These are phyloP conservation scores for Pao palembangensis DNA, from an alignment of 2,113 vertebrate genomes.

Conservation along the genomic window DNA sequence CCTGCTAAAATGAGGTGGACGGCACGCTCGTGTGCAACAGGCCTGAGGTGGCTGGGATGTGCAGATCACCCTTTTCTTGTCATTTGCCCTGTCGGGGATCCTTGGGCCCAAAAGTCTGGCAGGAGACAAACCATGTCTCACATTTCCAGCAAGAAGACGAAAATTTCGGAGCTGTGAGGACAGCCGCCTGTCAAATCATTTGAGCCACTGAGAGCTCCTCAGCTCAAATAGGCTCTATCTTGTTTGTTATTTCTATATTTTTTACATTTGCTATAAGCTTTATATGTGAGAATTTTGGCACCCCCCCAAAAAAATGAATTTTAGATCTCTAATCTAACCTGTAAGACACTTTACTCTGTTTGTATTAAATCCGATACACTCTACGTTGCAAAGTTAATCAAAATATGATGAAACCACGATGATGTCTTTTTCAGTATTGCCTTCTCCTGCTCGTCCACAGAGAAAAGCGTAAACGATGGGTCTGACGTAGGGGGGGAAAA, in stretches of 20 bases:
- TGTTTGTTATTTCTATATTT: too few species aligned
- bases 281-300: too few species aligned
- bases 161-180: neutral
- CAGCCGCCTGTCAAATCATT: neutral
- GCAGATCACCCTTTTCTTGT: slow-evolving; percentile 72
- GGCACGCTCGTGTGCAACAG: slow-evolving; percentile 37
- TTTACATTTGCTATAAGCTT: too few species aligned
- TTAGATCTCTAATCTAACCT: too few species aligned
- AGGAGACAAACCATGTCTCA: slow-evolving; percentile 49
- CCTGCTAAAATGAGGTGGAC: neutral
- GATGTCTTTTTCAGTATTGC: slow-evolving; percentile 20
- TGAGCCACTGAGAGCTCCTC: neutral
- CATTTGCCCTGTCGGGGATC: slow-evolving; percentile 39
- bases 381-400: too few species aligned
- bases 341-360: too few species aligned
- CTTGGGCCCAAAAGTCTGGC: slow-evolving; percentile 43
- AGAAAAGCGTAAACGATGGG: slow-evolving; percentile 16
- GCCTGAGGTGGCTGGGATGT: slow-evolving; percentile 64
- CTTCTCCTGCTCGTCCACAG: slow-evolving; percentile 51
- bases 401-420: neutral
- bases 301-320: too few species aligned
- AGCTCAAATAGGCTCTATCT: neutral
- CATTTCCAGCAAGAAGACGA: neutral
- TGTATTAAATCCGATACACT: too few species aligned
- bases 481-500: slow-evolving; percentile 48